phyloP scores from a whole-genome alignment of 2,888 invertebrate species.

The Quadroppia sp. region DNA sequence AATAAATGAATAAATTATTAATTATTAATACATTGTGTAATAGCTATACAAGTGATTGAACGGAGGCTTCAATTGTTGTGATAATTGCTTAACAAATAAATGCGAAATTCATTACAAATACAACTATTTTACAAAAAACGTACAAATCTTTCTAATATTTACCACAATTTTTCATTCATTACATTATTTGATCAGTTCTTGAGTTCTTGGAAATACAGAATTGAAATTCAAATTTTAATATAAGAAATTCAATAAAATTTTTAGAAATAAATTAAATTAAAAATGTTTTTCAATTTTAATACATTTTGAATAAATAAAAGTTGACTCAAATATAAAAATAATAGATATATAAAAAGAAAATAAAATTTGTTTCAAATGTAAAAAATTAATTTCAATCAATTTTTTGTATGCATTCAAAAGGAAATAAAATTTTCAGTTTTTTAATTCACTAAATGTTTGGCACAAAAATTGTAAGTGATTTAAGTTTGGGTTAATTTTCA shows the following conservation, averaged over 20 bases:
- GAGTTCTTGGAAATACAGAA: not conserved
- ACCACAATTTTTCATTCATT: not conserved
- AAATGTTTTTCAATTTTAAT: no score
- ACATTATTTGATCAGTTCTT: not conserved
- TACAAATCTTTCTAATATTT: constrained; percentile 22
- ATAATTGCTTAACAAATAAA: not conserved
- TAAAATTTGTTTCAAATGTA: no score
- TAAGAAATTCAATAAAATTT: not conserved
- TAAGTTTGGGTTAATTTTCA: no score
- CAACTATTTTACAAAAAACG: constrained; percentile 14
- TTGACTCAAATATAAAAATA: no score
- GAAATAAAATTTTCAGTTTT: no score
- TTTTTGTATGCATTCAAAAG: no score
- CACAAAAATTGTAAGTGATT: no score
- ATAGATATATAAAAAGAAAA: no score
- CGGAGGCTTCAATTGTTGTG: not conserved
- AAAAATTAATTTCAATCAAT: no score
- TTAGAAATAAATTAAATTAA: not conserved
- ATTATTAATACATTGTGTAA: not conserved
- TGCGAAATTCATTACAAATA: constrained; percentile 11
- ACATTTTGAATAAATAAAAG: no score
- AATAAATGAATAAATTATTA: not conserved
- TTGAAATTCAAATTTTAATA: no score
- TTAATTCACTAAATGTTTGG: no score
- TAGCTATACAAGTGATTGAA: not conserved